These are phyloP conservation scores for Bungarus multicinctus DNA, from an alignment of 2,113 vertebrate species.

Conservation along the genomic window DNA sequence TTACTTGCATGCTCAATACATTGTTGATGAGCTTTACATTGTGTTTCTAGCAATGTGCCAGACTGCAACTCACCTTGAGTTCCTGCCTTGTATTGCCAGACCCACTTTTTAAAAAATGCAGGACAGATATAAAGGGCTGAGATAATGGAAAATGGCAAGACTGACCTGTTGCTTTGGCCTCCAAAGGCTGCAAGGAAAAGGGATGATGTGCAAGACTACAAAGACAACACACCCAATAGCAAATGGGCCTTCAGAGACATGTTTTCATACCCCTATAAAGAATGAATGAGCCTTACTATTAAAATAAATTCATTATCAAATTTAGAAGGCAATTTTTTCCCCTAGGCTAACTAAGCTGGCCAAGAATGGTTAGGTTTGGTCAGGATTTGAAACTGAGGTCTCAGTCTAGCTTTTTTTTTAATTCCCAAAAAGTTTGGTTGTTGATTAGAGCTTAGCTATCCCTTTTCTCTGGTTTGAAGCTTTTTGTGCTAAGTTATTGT, in stretches of 20 bases:
- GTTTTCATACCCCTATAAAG: background rate
- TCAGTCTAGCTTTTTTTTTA: background rate
- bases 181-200: background rate
- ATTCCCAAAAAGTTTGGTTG: background rate
- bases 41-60: too few species aligned
- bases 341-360: background rate
- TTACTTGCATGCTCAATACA: background rate
- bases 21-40: background rate
- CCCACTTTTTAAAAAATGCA: background rate
- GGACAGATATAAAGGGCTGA: background rate
- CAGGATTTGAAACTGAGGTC: background rate
- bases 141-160: background rate
- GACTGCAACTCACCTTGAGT: background rate
- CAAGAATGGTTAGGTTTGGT: background rate
- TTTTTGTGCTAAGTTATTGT: background rate
- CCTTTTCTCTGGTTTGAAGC: background rate
- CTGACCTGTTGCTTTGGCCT: background rate
- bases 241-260: background rate
- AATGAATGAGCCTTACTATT: background rate
- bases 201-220: background rate
- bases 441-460: background rate
- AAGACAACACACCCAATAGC: background rate
- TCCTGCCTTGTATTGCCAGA: background rate
- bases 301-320: background rate
- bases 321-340: background rate